These are phyloP conservation scores for Clarias laeviceps DNA, from an alignment of 2,797 vertebrate genomes.

Conservation along the genomic window DNA sequence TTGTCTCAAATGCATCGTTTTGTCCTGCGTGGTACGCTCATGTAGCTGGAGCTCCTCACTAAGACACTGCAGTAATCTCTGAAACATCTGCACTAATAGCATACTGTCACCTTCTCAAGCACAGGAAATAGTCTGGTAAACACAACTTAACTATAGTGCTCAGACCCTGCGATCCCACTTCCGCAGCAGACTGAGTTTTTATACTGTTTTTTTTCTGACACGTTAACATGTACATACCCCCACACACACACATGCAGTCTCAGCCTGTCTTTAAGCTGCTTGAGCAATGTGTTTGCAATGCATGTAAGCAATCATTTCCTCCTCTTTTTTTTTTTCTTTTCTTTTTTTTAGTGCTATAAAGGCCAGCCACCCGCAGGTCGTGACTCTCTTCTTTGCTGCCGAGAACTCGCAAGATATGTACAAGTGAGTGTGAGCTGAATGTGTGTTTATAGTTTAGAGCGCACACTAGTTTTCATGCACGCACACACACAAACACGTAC, in stretches of 20 bases:
- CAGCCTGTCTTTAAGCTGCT: not conserved
- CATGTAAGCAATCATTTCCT: constrained; percentile 9
- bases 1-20: not conserved
- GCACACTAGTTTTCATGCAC: no score
- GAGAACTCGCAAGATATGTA: constrained; percentile 83
- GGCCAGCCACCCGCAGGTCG: constrained; percentile 79
- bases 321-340: not conserved
- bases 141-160: constrained; percentile 26
- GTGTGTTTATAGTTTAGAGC: no score
- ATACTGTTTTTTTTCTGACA: not conserved
- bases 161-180: not conserved
- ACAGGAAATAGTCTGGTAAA: constrained; percentile 54
- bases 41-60: not conserved
- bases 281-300: not conserved
- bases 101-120: constrained; percentile 23
- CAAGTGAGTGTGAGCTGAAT: constrained; percentile 72
- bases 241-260: not conserved
- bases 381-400: constrained; percentile 84
- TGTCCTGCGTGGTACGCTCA: not conserved
- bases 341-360: constrained; percentile 78
- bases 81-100: constrained; percentile 29
- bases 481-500: no score
- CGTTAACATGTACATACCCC: not conserved
- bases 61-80: constrained; percentile 9
- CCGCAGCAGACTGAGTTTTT: constrained; percentile 25